A percentile compares a stretch with the other conserved stretches of the same genome.
Conservation (phyloP, 2,797 vertebrate species). For the Champsocephalus gunnari region DNA sequence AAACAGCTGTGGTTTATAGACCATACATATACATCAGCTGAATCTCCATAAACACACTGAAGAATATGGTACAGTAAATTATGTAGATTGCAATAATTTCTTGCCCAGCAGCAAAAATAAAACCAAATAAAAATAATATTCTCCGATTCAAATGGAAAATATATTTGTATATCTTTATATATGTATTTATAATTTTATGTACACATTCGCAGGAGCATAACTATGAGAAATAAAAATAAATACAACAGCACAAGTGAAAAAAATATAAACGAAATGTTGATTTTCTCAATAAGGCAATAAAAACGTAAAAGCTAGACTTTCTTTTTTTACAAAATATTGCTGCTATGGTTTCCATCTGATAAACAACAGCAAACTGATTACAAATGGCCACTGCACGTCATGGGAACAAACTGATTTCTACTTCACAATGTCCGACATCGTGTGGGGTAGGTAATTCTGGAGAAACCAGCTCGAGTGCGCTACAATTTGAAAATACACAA, state of each 20-base stretch:
- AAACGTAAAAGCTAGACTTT: slow-evolving; percentile 76
- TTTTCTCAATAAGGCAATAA: slow-evolving; percentile 83
- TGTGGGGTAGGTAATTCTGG: too few species aligned
- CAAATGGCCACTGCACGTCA: slow-evolving; percentile 81
- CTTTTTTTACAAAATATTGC: slow-evolving; percentile 80
- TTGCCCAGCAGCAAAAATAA: slow-evolving; percentile 83
- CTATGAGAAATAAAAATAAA: slow-evolving; percentile 77
- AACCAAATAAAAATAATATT: slow-evolving; percentile 87
- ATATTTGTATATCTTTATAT: slow-evolving; percentile 88
- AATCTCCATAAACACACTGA: slow-evolving; percentile 74
- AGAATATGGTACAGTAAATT: slow-evolving; percentile 77
- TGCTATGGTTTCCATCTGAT: slow-evolving; percentile 79
- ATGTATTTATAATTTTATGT: slow-evolving; percentile 88
- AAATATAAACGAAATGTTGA: slow-evolving; percentile 63
- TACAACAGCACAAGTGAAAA: slow-evolving; percentile 75
- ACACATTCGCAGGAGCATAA: slow-evolving; percentile 83
- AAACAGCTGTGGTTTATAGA: slow-evolving; percentile 75
- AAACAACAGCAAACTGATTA: slow-evolving; percentile 78
- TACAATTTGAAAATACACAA: too few species aligned
- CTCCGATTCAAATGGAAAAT: slow-evolving; percentile 88
- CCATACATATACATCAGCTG: slow-evolving; percentile 80
- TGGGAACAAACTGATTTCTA: slow-evolving; percentile 67
- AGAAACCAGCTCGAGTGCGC: too few species aligned
- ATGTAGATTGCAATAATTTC: slow-evolving; percentile 76
- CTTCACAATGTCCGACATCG: slow-evolving; percentile 63